Conservation (phyloP, 2,888 invertebrate species). For the Protophormia terraenovae region DNA sequence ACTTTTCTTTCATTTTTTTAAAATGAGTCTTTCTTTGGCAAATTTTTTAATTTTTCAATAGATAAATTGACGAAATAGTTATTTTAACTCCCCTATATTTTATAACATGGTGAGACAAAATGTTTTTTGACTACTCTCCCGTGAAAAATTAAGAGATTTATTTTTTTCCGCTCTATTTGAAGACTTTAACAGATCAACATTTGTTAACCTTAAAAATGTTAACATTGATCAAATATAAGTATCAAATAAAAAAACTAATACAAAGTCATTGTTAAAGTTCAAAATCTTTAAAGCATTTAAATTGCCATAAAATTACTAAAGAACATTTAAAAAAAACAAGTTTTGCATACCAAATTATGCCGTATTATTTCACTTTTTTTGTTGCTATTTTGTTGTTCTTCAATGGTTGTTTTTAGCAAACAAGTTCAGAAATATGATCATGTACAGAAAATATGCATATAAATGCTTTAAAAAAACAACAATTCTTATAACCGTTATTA, state of each 20-base stretch:
- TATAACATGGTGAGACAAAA: too few species aligned
- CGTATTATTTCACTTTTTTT: neutral
- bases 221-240: neutral
- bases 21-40: too few species aligned
- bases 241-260: neutral
- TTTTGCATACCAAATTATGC: slow-evolving; percentile 48
- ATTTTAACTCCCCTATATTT: too few species aligned
- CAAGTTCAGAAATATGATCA: slow-evolving; percentile 38
- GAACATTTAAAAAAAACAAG: slow-evolving; percentile 31
- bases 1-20: too few species aligned
- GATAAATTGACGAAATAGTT: too few species aligned
- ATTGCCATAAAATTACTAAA: slow-evolving; percentile 37
- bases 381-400: neutral
- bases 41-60: too few species aligned
- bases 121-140: too few species aligned
- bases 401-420: neutral
- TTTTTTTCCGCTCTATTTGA: neutral
- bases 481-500: slow-evolving; percentile 53
- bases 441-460: slow-evolving; percentile 1
- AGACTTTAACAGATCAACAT: neutral
- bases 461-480: neutral
- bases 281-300: slow-evolving; percentile 29
- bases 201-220: neutral
- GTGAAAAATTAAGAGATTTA: too few species aligned
- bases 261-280: slow-evolving; percentile 46